Conservation (phyloP, 1,140 invertebrate species). For the Bombyx mandarina region DNA sequence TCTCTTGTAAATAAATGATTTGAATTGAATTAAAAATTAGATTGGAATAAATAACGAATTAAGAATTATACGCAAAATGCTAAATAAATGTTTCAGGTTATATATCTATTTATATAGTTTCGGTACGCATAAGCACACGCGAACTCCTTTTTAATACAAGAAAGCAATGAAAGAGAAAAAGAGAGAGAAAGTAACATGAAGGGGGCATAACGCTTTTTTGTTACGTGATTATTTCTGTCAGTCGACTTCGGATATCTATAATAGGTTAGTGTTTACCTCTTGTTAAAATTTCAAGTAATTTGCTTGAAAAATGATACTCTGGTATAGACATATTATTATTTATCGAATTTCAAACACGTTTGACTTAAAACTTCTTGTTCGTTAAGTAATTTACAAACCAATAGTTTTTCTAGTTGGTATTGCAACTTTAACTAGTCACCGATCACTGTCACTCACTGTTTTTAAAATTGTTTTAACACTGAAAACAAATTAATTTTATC, state of each 20-base stretch:
- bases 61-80: too few relatives aligned
- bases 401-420: background rate
- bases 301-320: slow-evolving; percentile 65
- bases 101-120: too few relatives aligned
- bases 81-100: too few relatives aligned
- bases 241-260: background rate
- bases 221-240: too few relatives aligned
- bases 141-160: too few relatives aligned
- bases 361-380: background rate
- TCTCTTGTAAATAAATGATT: too few relatives aligned
- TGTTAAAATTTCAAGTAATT: slow-evolving; percentile 54
- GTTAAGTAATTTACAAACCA: background rate
- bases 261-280: slow-evolving; percentile 28
- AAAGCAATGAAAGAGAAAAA: too few relatives aligned
- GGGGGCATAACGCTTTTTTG: too few relatives aligned
- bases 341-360: background rate
- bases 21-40: too few relatives aligned
- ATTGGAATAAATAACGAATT: too few relatives aligned
- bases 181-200: too few relatives aligned
- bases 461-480: background rate
- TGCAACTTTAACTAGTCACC: background rate
- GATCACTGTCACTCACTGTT: background rate
- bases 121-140: too few relatives aligned
- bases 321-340: slow-evolving; percentile 34
- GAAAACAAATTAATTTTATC: background rate